Evolutionary conservation across 2,797 vertebrate species (phyloP), one percentile per base, ranked within the genome.

Genomic region (Emys orbicularis): DNA sequence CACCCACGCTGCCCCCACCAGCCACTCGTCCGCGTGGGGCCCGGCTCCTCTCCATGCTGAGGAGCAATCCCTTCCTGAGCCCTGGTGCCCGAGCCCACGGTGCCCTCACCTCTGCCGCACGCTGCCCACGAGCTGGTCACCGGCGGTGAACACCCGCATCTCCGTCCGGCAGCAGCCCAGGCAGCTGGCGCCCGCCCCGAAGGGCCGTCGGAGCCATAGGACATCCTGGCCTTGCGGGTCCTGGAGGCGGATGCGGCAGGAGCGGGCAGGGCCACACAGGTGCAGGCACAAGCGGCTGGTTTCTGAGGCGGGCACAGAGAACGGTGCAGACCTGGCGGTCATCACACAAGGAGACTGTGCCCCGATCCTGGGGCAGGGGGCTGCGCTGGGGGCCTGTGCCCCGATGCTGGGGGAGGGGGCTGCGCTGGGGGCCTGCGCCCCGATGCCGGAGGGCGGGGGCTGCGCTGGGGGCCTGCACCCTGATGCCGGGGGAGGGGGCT

Each of bases 141-240:
- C 79, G 29, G 97, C 93, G 49, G 97, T 97, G 96, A 98, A 98
- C 74, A 95, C 98, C 59, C 90, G 98, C 68, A 98, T 98, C 96
- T 99, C 98, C 98, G 99, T 99, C 90, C 98, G 97, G 94, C 98
- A 99, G 97, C 98, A 98, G 81, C 98, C 98, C 1, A 99, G 87
- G 65, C 98, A 99, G 97, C 98, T 87, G 0, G 98, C 96, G 4
- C 99, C 98, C 47, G 97, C 92, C 79, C 98, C 93, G 41, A 97
- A 95, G 49, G 98, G 98, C 91, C 98, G 98, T 95, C 98, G 97
- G 95, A 99, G 98, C 82, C 98, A 95, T 90, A 98, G 98, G 59
- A 98, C 0, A 1, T 98, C 97, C 29, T 54, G 95, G 27, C 97
- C 98, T n/a, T 98, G 97, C 27, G 90, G 88, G 96, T 99, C 97